Evolutionary conservation across 2,888 invertebrate genomes (phyloP).

Genomic region (Caradrina kadenii): DNA sequence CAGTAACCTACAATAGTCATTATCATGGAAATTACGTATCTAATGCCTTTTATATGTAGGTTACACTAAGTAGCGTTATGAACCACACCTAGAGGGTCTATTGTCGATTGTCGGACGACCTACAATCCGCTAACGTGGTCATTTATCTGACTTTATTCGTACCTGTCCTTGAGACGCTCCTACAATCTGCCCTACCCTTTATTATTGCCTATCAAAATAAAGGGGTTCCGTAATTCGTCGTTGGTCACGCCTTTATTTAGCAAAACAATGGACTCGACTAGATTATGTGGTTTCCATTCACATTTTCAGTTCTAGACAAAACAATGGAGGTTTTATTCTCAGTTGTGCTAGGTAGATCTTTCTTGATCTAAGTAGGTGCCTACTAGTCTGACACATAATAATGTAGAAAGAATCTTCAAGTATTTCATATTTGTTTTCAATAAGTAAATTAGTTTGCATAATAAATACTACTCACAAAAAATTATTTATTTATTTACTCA

Average conservation of each 20-base stretch:
- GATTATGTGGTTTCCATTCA: slow-evolving; percentile 11
- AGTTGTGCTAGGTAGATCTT: slow-evolving; percentile 25
- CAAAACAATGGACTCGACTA: slow-evolving; percentile 44
- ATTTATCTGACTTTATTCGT: slow-evolving; percentile 57
- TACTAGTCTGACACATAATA: background rate
- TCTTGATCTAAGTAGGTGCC: background rate
- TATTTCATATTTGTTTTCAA: background rate
- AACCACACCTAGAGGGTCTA: slow-evolving; percentile 65
- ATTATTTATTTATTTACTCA: too few species aligned
- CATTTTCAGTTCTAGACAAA: slow-evolving; percentile 35
- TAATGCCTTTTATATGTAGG: slow-evolving; percentile 30
- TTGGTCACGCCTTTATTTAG: slow-evolving; percentile 36
- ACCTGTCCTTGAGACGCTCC: slow-evolving; percentile 63
- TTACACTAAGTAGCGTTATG: slow-evolving; percentile 36
- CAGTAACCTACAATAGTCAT: slow-evolving; percentile 20
- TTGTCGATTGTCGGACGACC: slow-evolving; percentile 67
- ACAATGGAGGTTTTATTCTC: slow-evolving; percentile 46
- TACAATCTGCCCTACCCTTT: slow-evolving; percentile 62
- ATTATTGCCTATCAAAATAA: slow-evolving; percentile 53
- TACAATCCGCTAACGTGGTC: slow-evolving; percentile 65
- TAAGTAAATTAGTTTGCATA: background rate
- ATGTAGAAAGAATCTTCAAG: background rate
- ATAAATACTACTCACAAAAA: too few species aligned
- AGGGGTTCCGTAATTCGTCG: slow-evolving; percentile 47
- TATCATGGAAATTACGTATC: slow-evolving; percentile 48